Conservation (phyloP, 2,113 vertebrate species). For the Kryptolebias marmoratus region DNA sequence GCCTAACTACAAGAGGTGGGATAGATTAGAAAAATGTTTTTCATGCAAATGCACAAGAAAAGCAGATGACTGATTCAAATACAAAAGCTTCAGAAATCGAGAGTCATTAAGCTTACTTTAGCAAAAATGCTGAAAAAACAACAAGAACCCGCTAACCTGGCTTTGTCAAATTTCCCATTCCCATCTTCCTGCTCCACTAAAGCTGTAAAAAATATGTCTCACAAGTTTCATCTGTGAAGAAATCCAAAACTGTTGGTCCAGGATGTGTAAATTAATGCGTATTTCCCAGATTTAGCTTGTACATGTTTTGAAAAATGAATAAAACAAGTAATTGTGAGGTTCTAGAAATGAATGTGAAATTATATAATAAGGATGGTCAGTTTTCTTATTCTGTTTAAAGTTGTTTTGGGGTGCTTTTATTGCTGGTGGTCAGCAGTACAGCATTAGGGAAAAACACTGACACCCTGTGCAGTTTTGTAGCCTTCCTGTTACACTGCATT, state of each 20-base stretch:
- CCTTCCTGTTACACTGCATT: constrained; percentile 28
- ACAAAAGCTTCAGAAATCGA: not conserved
- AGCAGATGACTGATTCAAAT: not conserved
- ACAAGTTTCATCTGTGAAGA: constrained; percentile 2
- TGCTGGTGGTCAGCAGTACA: constrained; percentile 10
- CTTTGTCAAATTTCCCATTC: not conserved
- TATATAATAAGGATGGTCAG: constrained; percentile 9
- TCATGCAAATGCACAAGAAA: not conserved
- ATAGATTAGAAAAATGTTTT: no score
- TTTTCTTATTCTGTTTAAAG: constrained; percentile 11
- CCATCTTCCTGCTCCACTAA: not conserved
- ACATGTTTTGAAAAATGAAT: not conserved
- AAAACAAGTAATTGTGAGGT: constrained; percentile 12
- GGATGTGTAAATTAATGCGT: not conserved
- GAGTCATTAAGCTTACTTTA: not conserved
- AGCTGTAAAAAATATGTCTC: constrained; percentile 4
- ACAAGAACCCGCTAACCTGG: not conserved
- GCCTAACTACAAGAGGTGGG: no score
- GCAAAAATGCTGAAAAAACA: not conserved
- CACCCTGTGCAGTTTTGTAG: constrained; percentile 27
- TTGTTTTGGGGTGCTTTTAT: constrained; percentile 20
- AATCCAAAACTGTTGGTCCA: constrained; percentile 7
- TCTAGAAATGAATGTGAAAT: constrained; percentile 9
- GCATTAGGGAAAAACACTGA: constrained; percentile 16
- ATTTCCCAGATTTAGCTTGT: not conserved